Conservation (phyloP, 2,797 vertebrate genomes). For the Sandelia bainsii region DNA sequence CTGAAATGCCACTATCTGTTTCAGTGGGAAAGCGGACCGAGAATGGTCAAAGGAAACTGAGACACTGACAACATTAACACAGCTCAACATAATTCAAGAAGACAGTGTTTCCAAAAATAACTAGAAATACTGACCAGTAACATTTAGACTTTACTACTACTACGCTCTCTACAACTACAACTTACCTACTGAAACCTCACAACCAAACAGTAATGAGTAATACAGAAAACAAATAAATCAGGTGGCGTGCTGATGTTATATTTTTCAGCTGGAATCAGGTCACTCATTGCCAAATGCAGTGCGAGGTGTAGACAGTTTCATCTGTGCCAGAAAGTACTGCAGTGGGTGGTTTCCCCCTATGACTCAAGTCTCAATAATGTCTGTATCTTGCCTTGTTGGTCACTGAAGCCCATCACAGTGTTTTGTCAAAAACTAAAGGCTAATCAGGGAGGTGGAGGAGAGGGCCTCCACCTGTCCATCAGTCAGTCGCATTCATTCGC, state of each 20-base stretch:
- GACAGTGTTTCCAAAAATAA: not conserved
- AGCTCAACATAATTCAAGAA: not conserved
- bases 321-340: constrained; percentile 47
- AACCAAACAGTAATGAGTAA: not conserved
- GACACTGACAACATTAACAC: not conserved
- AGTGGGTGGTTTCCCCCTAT: constrained; percentile 42
- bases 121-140: not conserved
- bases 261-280: constrained; percentile 43
- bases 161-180: no score
- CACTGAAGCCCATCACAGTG: constrained; percentile 63
- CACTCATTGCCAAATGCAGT: constrained; percentile 9
- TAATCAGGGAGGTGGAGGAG: constrained; percentile 57
- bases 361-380: constrained; percentile 54
- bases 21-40: constrained; percentile 4
- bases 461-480: constrained; percentile 68
- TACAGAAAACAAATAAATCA: not conserved
- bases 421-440: constrained; percentile 70
- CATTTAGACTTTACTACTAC: not conserved
- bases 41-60: constrained; percentile 1
- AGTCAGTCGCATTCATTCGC: constrained; percentile 57
- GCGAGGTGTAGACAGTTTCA: constrained; percentile 36
- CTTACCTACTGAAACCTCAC: constrained; percentile 14
- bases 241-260: constrained; percentile 3
- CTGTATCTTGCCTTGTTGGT: constrained; percentile 39
- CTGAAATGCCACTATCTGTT: constrained; percentile 25